Percentiles rank a stretch among this genome's conserved stretches.
Evolutionary conservation across 2,888 invertebrate genomes (phyloP).

Genomic region (Phyllotreta striolata): DNA sequence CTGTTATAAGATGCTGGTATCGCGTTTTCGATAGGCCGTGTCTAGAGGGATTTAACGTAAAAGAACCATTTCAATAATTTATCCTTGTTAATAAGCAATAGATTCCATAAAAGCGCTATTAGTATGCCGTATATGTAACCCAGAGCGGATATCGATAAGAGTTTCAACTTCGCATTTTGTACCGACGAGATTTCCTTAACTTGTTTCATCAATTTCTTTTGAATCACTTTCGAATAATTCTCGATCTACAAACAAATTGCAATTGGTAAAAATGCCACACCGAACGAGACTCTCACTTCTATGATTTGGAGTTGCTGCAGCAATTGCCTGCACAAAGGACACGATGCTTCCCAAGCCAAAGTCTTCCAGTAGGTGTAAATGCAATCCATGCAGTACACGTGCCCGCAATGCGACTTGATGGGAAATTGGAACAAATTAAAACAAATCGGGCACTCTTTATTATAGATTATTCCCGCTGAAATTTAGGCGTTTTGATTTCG

Average conservation of each 20-base stretch:
- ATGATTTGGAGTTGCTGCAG: conserved; percentile 37
- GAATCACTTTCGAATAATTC: not conserved
- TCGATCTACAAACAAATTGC: not conserved
- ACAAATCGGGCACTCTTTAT: conserved; percentile 51
- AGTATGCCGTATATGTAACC: conserved; percentile 25
- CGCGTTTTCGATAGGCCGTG: too few relatives aligned
- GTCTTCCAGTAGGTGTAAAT: conserved; percentile 42
- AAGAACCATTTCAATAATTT: conserved; percentile 26
- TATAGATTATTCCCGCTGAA: conserved; percentile 41
- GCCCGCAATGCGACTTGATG: conserved; percentile 47
- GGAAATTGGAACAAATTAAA: conserved; percentile 42
- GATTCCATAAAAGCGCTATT: conserved; percentile 31
- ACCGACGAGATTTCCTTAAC: conserved; percentile 12
- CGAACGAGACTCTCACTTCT: conserved; percentile 29
- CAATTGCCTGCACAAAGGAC: conserved; percentile 44
- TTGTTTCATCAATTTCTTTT: not conserved
- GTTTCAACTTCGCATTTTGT: conserved; percentile 12
- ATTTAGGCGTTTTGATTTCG: conserved; percentile 1
- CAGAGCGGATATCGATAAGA: conserved; percentile 13
- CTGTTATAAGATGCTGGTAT: conserved; percentile 26
- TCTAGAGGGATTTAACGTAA: not conserved
- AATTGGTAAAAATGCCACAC: not conserved
- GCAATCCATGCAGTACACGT: conserved; percentile 49
- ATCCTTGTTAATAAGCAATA: conserved; percentile 30
- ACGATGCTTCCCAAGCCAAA: conserved; percentile 38